Percentiles rank a stretch among this genome's conserved stretches.
These are phyloP conservation scores for Aspidoscelis tigris DNA, from an alignment of 2,113 vertebrate species.

Conservation along the genomic window DNA sequence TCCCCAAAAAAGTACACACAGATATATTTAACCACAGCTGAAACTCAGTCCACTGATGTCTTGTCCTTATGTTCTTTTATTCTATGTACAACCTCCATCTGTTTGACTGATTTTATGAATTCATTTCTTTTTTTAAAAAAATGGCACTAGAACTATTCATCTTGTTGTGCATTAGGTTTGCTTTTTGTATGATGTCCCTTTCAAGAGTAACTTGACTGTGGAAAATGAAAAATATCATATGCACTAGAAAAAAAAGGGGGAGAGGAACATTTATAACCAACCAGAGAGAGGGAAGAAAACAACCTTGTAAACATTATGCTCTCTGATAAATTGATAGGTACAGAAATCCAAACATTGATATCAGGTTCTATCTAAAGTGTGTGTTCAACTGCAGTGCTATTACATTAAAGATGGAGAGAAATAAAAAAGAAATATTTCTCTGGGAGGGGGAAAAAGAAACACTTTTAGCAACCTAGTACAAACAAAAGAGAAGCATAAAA, in stretches of 20 bases:
- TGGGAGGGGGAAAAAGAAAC: conserved; percentile 16
- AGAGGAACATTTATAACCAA: conserved; percentile 26
- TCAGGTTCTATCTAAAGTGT: conserved; percentile 49
- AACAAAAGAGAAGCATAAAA: conserved; percentile 62
- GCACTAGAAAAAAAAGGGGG: not conserved
- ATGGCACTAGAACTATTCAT: not conserved
- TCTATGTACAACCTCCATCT: not conserved
- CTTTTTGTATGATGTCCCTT: not conserved
- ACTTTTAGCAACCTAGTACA: conserved; percentile 53
- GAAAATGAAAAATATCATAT: conserved; percentile 32
- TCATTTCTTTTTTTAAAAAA: not conserved
- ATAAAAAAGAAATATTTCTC: conserved; percentile 5
- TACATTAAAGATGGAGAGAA: conserved; percentile 21
- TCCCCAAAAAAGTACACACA: no score
- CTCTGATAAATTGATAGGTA: conserved; percentile 26
- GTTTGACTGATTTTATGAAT: not conserved
- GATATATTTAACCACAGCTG: no score
- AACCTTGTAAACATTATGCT: conserved; percentile 15
- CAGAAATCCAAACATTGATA: conserved; percentile 53
- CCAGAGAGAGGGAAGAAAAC: conserved; percentile 20
- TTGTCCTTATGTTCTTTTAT: not conserved
- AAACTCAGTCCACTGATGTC: not conserved
- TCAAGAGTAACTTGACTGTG: not conserved
- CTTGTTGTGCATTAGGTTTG: conserved; percentile 1
- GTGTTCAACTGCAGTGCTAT: conserved; percentile 36